Conservation (phyloP, 2,797 vertebrate species). For the Peromyscus attwateri region DNA sequence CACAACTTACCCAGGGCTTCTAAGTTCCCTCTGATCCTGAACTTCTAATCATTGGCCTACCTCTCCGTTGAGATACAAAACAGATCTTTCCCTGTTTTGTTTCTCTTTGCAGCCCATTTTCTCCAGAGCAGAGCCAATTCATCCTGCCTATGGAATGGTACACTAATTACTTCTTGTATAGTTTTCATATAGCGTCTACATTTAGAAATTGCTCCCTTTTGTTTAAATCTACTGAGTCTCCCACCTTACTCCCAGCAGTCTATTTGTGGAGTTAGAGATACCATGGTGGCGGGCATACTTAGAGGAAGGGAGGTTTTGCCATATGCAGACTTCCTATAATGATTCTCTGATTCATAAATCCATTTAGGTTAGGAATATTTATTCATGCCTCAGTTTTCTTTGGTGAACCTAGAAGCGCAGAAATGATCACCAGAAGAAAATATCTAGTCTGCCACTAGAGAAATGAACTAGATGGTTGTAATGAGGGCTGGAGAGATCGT, state of each 20-base stretch:
- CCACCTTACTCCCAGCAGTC: neutral
- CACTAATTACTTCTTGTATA: neutral
- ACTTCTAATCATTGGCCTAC: neutral
- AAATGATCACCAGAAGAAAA: neutral
- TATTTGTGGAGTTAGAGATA: neutral
- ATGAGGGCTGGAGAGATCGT: neutral
- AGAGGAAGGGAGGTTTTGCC: neutral
- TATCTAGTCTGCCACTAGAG: neutral
- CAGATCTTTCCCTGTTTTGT: neutral
- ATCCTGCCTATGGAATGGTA: neutral
- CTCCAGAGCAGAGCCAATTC: neutral
- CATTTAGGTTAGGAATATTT: neutral
- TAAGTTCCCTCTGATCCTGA: neutral
- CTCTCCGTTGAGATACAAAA: neutral
- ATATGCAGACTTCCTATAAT: neutral
- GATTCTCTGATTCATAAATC: neutral
- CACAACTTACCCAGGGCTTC: neutral
- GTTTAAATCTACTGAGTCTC: neutral
- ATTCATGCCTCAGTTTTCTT: neutral
- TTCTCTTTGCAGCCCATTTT: neutral
- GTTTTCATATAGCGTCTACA: neutral
- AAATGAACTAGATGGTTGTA: neutral
- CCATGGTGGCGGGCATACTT: neutral
- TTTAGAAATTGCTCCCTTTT: neutral
- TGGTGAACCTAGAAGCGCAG: neutral